A percentile compares a stretch with the other conserved stretches of the same genome.
phyloP scores from a whole-genome alignment of 2,888 invertebrate species.

The Lasiommata megera region DNA sequence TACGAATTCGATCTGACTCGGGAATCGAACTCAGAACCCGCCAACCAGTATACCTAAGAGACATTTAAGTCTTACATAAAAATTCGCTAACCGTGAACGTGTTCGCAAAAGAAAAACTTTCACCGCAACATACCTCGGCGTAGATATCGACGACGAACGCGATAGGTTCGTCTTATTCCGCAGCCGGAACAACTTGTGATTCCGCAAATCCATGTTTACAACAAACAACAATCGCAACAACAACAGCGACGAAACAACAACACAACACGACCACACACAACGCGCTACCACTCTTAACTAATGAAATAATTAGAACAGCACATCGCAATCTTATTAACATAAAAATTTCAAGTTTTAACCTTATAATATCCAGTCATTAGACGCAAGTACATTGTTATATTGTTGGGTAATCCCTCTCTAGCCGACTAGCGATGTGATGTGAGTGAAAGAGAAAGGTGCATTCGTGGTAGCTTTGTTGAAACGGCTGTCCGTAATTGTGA shows the following conservation, averaged over 20 bases:
- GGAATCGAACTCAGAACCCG: neutral
- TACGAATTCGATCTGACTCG: neutral
- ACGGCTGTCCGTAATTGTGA: slow-evolving; percentile 48
- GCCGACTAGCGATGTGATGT: slow-evolving; percentile 42
- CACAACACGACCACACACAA: slow-evolving; percentile 65
- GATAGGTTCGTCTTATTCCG: slow-evolving; percentile 56
- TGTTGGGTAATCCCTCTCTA: slow-evolving; percentile 55
- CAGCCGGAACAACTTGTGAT: slow-evolving; percentile 57
- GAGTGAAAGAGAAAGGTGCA: slow-evolving; percentile 52
- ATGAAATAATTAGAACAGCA: slow-evolving; percentile 63
- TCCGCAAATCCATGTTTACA: slow-evolving; percentile 66
- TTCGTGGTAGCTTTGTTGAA: slow-evolving; percentile 49
- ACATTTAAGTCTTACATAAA: slow-evolving; percentile 12
- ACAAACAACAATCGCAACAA: slow-evolving; percentile 29
- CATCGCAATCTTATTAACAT: slow-evolving; percentile 76
- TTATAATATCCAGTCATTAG: slow-evolving; percentile 63
- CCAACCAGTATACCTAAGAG: neutral
- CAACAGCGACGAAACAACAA: slow-evolving; percentile 31
- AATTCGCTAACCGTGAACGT: slow-evolving; percentile 20
- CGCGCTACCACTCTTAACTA: slow-evolving; percentile 62
- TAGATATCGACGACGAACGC: slow-evolving; percentile 63
- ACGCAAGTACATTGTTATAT: slow-evolving; percentile 57
- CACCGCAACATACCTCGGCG: slow-evolving; percentile 60
- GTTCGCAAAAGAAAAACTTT: slow-evolving; percentile 25
- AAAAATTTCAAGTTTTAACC: slow-evolving; percentile 77